Percentiles rank a stretch among this genome's conserved stretches.
phyloP scores from a whole-genome alignment of 2,113 vertebrate species.

The Lagopus muta region DNA sequence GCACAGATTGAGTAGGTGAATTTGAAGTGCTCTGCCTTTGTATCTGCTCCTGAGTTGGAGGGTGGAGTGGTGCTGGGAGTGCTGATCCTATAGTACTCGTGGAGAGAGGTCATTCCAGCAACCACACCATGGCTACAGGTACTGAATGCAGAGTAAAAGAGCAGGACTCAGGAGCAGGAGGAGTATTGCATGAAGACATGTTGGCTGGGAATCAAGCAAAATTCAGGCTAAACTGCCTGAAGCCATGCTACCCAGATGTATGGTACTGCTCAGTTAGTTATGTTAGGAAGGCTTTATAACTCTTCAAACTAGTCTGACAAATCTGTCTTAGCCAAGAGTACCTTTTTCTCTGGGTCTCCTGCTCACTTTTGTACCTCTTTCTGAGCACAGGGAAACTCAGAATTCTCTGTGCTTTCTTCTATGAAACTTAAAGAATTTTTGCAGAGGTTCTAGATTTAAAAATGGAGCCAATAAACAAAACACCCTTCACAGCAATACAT shows the following conservation, averaged over 20 bases:
- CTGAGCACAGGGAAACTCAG: neutral
- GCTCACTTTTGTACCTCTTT: neutral
- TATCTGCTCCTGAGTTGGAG: neutral
- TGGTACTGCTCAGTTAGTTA: neutral
- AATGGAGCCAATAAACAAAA: neutral
- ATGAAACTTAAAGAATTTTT: neutral
- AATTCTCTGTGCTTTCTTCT: neutral
- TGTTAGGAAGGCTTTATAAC: neutral
- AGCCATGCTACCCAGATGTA: neutral
- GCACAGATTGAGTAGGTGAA: neutral
- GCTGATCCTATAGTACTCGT: neutral
- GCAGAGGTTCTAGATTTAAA: neutral
- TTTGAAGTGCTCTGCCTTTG: neutral
- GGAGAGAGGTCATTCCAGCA: accelerated
- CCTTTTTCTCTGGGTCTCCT: neutral
- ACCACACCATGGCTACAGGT: neutral
- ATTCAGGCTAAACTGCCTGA: neutral
- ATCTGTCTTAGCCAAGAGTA: neutral
- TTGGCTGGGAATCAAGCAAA: neutral
- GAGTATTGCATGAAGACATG: neutral
- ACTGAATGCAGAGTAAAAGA: neutral
- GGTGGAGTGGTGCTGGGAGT: neutral
- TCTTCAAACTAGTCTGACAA: neutral
- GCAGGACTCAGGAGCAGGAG: neutral
- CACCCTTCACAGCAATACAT: neutral